These are phyloP conservation scores for Phaonia tiefii DNA, from an alignment of 2,888 invertebrate genomes.

Conservation along the genomic window DNA sequence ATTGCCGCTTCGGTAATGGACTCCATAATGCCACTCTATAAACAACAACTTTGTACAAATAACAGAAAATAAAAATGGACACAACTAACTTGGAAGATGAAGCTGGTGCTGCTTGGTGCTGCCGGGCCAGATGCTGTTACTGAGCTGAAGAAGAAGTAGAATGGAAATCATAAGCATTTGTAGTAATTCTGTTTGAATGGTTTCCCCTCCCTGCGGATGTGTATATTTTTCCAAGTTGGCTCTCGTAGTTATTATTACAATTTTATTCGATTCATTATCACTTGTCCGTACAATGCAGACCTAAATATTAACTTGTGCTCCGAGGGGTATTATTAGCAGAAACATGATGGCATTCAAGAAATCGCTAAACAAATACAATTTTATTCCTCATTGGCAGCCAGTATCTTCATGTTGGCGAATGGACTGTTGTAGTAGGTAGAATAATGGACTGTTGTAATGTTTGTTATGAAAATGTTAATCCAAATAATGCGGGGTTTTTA, in stretches of 20 bases:
- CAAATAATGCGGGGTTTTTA: too few species aligned
- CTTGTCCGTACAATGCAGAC: background rate
- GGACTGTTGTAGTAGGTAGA: too few species aligned
- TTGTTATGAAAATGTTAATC: too few species aligned
- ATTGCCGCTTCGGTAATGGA: conserved; percentile 44
- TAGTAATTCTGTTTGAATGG: background rate
- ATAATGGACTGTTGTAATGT: too few species aligned
- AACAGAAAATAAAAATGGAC: background rate
- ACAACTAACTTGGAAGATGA: background rate
- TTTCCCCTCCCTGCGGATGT: background rate
- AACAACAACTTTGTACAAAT: conserved; percentile 16
- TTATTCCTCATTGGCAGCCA: too few species aligned
- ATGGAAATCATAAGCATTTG: conserved; percentile 39
- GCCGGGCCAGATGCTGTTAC: too few species aligned
- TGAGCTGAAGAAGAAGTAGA: background rate
- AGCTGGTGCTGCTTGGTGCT: background rate
- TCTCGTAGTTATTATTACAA: background rate
- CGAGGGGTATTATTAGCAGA: too few species aligned
- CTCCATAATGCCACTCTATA: conserved; percentile 31
- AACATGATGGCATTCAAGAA: too few species aligned
- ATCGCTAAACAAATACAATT: too few species aligned
- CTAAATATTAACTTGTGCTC: too few species aligned
- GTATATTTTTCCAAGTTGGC: conserved; percentile 9
- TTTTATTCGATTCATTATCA: conserved; percentile 19
- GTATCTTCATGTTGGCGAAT: too few species aligned